Conservation (phyloP, 2,113 vertebrate species). For the Dromiciops gliroides region DNA sequence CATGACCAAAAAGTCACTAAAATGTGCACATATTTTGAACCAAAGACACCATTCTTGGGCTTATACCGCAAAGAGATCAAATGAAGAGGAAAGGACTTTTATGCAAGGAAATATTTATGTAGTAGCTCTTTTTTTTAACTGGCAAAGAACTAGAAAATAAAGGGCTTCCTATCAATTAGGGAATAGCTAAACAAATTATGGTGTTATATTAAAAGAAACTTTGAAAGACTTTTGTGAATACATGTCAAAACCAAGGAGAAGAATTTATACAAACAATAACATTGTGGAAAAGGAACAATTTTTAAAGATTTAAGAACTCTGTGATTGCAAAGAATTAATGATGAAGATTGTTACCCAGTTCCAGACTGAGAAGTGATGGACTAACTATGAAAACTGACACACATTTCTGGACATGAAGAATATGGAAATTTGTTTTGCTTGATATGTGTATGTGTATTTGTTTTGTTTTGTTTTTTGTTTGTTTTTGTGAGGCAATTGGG, state of each 20-base stretch:
- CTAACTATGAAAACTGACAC: too few species aligned
- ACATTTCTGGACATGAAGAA: too few species aligned
- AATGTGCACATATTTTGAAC: background rate
- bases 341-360: background rate
- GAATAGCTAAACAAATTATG: background rate
- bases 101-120: background rate
- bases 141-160: background rate
- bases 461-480: background rate
- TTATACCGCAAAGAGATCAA: background rate
- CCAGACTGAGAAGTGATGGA: background rate
- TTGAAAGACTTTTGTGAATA: background rate
- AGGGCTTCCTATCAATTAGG: background rate
- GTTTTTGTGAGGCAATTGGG: too few species aligned
- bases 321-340: background rate
- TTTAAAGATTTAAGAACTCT: too few species aligned
- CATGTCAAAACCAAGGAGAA: background rate
- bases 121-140: background rate
- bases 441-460: background rate
- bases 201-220: background rate
- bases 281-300: background rate
- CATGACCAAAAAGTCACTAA: background rate
- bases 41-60: background rate
- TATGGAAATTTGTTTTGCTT: background rate
- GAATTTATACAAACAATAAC: background rate
- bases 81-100: background rate